Percentiles rank a stretch among this genome's conserved stretches.
These are phyloP conservation scores for Eutolmus rufibarbis DNA, from an alignment of 2,888 invertebrate genomes.

Conservation along the genomic window DNA sequence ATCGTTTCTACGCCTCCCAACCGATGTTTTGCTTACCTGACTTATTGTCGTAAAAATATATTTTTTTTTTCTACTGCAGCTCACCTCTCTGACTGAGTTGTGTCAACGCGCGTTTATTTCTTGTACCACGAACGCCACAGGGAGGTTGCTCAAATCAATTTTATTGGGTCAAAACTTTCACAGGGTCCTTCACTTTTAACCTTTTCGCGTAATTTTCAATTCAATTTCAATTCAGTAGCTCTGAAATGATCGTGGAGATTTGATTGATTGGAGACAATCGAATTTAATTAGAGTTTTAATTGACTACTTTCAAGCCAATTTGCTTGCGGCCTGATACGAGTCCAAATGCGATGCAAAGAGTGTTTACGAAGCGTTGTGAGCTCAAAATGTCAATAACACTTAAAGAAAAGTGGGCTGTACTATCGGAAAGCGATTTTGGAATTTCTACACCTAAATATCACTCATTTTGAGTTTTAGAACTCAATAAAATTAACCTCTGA, in stretches of 20 bases:
- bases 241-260: background rate
- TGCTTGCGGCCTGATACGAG: background rate
- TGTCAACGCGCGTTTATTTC: background rate
- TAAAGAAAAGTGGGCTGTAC: background rate
- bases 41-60: background rate
- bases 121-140: background rate
- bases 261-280: background rate
- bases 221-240: background rate
- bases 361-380: background rate
- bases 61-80: background rate
- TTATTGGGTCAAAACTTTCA: slow-evolving; percentile 25
- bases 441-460: background rate
- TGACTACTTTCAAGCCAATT: background rate
- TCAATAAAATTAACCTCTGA: background rate
- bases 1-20: background rate
- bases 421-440: background rate
- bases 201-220: slow-evolving; percentile 2
- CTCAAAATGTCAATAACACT: background rate
- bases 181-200: slow-evolving; percentile 21
- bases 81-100: background rate
- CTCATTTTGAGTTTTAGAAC: background rate
- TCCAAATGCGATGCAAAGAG: background rate
- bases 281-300: background rate
- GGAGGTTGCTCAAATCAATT: background rate
- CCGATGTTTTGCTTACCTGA: background rate